Evolutionary conservation across 2,888 invertebrate genomes (phyloP), one percentile per base, ranked within the genome.

Genomic region (Platerodrilus igneus): DNA sequence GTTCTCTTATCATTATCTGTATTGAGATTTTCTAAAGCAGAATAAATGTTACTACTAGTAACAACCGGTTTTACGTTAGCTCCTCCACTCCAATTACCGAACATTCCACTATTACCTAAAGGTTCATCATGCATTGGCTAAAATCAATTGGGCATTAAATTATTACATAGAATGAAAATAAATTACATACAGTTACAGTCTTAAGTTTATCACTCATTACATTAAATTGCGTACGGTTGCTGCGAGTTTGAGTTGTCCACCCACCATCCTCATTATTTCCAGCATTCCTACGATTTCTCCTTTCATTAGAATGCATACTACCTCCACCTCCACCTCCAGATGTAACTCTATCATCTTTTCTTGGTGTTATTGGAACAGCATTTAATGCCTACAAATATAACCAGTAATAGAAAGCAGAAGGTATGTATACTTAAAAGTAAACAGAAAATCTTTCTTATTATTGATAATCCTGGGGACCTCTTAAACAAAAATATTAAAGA

Each of bases 291-390:
- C 65, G 54, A 46, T 63, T 63, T 25, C 59, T 54, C 25, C 59
- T 58, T 64, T 51, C 41, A 27, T 48, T 52, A 14, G 52, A 39
- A 26, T 38, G 38, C 8, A 45, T 47, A 43, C 54, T 42, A 20
- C 45, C 44, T 31, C 53, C 67, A n/a, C 63, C 59, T 5, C 45
- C 44, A 32, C 53, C 67, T n/a, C 63, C 59, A 6, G 71, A 70
- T 5, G 70, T 69, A 37, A 66, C 66, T 5, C 79, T 73, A 20
- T 81, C 81, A 40, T 81, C 81, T 43, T 78, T 78, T 25, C 79
- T 73, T 16, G 76, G 74, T 13, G 70, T 66, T 21, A 67, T 56
- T 4, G 71, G 67, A 23, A 61, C 60, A 27, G 64, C 68, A 42
- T 62, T 68, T 57, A 66, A 59, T 15, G 60, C 58, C 49, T 50